Evolutionary conservation across 2,888 invertebrate species (phyloP), one percentile per base, ranked within the genome.

Genomic region (Chromoteleia sp.): DNA sequence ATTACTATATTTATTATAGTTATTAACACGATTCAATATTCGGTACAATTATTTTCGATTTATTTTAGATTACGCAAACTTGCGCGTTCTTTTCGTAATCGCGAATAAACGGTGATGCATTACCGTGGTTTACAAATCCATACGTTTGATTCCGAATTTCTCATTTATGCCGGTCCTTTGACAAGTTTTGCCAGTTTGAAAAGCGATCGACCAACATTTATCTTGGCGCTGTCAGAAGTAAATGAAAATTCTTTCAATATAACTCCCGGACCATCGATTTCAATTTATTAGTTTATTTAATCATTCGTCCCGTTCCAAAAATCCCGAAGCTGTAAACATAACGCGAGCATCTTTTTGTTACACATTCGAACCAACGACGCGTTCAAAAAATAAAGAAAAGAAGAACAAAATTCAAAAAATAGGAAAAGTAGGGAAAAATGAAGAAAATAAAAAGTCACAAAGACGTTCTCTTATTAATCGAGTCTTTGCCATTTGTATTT

Each of bases 141-240:
- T 15, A 45, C 17, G 17, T 43, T 6, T 43, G 43, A 43, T 59
- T 8, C 30, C 45, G 45, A 29, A 45, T 30, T 61, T 30, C 61
- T 61, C 45, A 61, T 61, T 45, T 45, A 45, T 19, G 30, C 19
- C 30, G 3, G 21, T 33, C 48, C 17, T 43, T 45, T 43, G 45
- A 61, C 45, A 45, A 30, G 63, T 63, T 33, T 45, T n/a, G 21
- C 33, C 48, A n/a, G 48, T 33, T 63, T 63, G 33, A 41, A 45
- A 63, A 48, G 12, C 48, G 41, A 63, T 48, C 48, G 33, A 48
- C 33, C 48, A 63, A 29, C 63, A 45, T 45, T 12, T 12, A 43
- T 43, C 29, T 43, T 29, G 1, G 25, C 17, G 15, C 29, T 30
- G 15, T 43, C 29, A 21, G 10, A 58, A 43, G 59, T 59, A 43